Evolutionary conservation across 2,113 vertebrate genomes (phyloP).

Genomic region (Nycticryphes semicollaris): DNA sequence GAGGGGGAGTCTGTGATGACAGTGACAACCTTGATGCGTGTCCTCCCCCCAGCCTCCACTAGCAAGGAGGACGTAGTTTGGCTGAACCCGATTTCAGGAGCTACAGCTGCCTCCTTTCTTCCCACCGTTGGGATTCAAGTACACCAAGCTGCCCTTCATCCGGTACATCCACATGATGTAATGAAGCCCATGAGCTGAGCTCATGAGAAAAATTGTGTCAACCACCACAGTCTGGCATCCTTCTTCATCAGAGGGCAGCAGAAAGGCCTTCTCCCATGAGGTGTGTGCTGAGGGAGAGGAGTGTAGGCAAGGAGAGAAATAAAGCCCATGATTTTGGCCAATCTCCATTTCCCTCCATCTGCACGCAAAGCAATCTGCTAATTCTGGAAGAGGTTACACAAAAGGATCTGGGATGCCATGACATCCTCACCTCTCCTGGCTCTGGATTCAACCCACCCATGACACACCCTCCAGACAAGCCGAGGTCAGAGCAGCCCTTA

Average conservation of each 20-base stretch:
- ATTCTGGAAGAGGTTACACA: background rate
- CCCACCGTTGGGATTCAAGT: background rate
- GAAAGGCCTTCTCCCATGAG: background rate
- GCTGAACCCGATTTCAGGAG: background rate
- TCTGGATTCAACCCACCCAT: background rate
- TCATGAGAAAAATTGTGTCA: background rate
- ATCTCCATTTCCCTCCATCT: background rate
- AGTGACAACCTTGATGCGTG: background rate
- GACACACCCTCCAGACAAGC: background rate
- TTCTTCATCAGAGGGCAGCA: background rate
- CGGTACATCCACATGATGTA: background rate
- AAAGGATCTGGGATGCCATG: background rate
- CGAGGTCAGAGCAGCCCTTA: background rate
- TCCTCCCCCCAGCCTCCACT: no score
- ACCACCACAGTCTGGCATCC: background rate
- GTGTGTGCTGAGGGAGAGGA: background rate
- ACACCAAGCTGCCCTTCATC: background rate
- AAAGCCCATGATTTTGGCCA: background rate
- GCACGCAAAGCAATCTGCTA: background rate
- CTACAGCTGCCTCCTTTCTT: background rate
- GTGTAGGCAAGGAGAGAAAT: background rate
- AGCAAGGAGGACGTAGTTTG: background rate
- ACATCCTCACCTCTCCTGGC: background rate
- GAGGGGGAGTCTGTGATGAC: no score
- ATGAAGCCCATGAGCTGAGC: background rate